Conservation (phyloP, 2,888 invertebrate species). For the Anodontia alba region DNA sequence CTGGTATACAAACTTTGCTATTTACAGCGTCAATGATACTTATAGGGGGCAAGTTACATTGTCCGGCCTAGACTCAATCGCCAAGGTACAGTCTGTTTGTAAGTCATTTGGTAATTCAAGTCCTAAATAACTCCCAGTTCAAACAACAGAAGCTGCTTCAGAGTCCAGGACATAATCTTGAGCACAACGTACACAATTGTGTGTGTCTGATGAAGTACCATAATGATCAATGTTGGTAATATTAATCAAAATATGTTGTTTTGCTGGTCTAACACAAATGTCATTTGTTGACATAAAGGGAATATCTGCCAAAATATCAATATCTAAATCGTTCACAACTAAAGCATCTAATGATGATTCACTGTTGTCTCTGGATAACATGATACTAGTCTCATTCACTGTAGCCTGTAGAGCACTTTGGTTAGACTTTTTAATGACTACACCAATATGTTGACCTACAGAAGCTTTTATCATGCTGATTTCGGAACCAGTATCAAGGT, state of each 20-base stretch:
- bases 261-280: background rate
- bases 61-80: background rate
- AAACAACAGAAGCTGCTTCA: background rate
- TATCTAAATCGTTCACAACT: background rate
- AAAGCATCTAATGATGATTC: background rate
- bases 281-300: background rate
- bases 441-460: background rate
- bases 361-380: background rate
- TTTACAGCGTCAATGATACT: background rate
- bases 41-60: background rate
- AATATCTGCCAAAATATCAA: background rate
- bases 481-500: background rate
- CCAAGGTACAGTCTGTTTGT: background rate
- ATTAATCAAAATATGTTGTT: background rate
- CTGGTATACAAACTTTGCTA: background rate
- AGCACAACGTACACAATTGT: background rate
- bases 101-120: background rate
- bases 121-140: background rate
- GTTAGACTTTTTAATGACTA: background rate
- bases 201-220: background rate
- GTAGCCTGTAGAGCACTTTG: background rate
- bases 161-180: background rate
- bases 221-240: background rate
- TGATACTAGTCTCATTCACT: background rate
- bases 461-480: background rate